These are phyloP conservation scores for Diachrysia chrysitis DNA, from an alignment of 2,888 invertebrate genomes.

Conservation along the genomic window DNA sequence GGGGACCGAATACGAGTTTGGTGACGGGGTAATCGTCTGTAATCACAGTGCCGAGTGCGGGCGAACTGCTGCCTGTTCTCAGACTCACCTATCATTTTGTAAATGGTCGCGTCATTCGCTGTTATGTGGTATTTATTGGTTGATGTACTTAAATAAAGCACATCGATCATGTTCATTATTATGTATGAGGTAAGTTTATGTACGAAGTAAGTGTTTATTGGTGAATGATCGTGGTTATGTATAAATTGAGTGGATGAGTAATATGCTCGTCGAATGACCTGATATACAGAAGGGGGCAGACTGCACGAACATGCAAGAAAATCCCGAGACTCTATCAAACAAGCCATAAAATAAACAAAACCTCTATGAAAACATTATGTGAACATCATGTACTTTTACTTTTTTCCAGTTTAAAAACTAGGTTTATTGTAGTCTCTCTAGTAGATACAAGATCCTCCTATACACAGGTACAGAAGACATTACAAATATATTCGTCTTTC, in stretches of 20 bases:
- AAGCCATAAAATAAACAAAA: no score
- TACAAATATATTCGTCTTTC: not conserved
- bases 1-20: constrained; percentile 83
- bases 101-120: constrained; percentile 68
- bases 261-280: not conserved
- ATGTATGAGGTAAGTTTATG: constrained; percentile 24
- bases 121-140: constrained; percentile 62
- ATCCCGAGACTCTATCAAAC: no score
- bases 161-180: constrained; percentile 47
- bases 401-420: no score
- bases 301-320: no score
- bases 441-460: not conserved
- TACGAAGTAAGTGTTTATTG: constrained; percentile 16
- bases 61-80: constrained; percentile 62
- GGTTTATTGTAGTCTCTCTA: no score
- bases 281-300: no score
- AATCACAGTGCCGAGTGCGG: constrained; percentile 76
- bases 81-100: constrained; percentile 62
- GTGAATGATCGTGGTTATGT: not conserved
- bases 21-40: constrained; percentile 86
- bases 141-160: constrained; percentile 47
- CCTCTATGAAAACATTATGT: no score
- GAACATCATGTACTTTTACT: no score
- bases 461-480: no score
- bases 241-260: not conserved